Percentiles rank a stretch among this genome's conserved stretches.
phyloP scores from a whole-genome alignment of 2,888 invertebrate genomes.

The Pyralis farinalis region DNA sequence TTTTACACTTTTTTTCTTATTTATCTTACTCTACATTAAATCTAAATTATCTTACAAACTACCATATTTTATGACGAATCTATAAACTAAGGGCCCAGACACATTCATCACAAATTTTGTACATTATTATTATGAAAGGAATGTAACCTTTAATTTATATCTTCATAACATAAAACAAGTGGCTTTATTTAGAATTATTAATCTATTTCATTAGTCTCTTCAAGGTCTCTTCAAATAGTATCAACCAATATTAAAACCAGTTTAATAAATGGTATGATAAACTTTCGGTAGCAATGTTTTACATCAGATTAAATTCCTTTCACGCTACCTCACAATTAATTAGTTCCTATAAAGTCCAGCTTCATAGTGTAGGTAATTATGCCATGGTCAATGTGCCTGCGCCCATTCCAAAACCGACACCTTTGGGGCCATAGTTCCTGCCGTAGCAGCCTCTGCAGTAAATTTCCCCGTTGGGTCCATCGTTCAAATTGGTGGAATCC shows the following conservation, averaged over 20 bases:
- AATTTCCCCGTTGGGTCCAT: slow-evolving; percentile 95
- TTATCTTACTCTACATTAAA: slow-evolving; percentile 56
- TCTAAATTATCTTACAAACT: slow-evolving; percentile 61
- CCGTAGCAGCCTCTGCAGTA: slow-evolving; percentile 96
- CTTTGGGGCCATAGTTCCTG: slow-evolving; percentile 92
- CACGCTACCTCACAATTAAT: slow-evolving; percentile 55
- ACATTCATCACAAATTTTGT: slow-evolving; percentile 72
- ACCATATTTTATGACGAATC: slow-evolving; percentile 76
- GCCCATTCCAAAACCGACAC: slow-evolving; percentile 94
- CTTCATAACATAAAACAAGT: slow-evolving; percentile 73
- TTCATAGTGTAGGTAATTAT: slow-evolving; percentile 79
- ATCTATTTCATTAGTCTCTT: slow-evolving; percentile 42
- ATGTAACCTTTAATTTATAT: slow-evolving; percentile 81
- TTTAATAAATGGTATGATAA: slow-evolving; percentile 76
- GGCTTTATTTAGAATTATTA: slow-evolving; percentile 36
- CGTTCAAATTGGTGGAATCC: slow-evolving; percentile 94
- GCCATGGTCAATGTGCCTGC: slow-evolving; percentile 95
- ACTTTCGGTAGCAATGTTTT: slow-evolving; percentile 50
- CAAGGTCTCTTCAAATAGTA: slow-evolving; percentile 59
- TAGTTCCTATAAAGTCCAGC: slow-evolving; percentile 70
- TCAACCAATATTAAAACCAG: slow-evolving; percentile 80
- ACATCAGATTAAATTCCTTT: slow-evolving; percentile 67
- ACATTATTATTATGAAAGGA: slow-evolving; percentile 70
- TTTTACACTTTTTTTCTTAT: slow-evolving; percentile 30
- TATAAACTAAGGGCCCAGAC: slow-evolving; percentile 80